Evolutionary conservation across 2,113 vertebrate species (phyloP).

Genomic region (Megaleporinus macrocephalus): DNA sequence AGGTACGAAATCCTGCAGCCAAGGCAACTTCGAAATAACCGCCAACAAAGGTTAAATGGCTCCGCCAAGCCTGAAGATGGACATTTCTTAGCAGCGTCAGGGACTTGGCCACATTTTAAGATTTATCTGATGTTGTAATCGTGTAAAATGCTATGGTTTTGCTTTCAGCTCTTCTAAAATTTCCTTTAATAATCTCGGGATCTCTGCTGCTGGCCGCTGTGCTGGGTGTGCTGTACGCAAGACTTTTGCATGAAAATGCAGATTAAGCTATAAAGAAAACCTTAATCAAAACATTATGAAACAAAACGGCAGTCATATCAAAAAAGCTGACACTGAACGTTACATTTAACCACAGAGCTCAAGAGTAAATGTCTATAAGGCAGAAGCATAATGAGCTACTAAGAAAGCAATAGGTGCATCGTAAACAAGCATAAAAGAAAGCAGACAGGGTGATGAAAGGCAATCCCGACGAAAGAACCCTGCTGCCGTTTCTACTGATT

Average conservation of each 20-base stretch:
- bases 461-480: constrained; percentile 5
- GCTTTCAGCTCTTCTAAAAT: neutral
- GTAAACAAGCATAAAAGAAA: constrained; percentile 29
- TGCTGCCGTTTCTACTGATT: constrained; percentile 20
- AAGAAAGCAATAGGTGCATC: constrained; percentile 19
- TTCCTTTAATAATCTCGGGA: constrained; percentile 5
- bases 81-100: neutral
- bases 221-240: neutral
- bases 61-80: constrained; percentile 10
- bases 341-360: neutral
- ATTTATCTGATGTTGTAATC: constrained; percentile 14
- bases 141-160: constrained; percentile 1
- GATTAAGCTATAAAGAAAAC: neutral
- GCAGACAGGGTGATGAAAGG: constrained; percentile 33
- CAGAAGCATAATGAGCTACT: neutral
- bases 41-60: constrained; percentile 35
- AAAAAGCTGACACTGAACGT: neutral
- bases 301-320: neutral
- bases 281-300: neutral
- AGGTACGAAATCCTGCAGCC: constrained; percentile 52
- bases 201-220: neutral
- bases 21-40: constrained; percentile 42
- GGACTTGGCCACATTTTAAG: constrained; percentile 7
- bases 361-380: neutral
- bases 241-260: neutral